Percentiles rank a stretch among this genome's conserved stretches.
Evolutionary conservation across 2,113 vertebrate genomes (phyloP).

Genomic region (Erpornis zantholeuca): DNA sequence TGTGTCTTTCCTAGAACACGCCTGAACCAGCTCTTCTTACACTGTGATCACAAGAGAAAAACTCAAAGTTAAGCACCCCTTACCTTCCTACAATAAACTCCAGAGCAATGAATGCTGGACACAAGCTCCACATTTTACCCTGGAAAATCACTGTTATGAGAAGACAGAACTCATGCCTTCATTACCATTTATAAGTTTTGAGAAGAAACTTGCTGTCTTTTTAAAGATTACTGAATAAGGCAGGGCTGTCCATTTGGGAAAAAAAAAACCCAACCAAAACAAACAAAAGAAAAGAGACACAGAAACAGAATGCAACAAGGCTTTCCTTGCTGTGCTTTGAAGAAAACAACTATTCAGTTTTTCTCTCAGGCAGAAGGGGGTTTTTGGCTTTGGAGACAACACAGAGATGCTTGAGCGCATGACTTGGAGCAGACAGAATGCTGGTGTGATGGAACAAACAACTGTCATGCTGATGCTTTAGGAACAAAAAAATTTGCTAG

Average conservation of each 20-base stretch:
- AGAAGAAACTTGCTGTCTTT: neutral
- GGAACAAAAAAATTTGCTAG: neutral
- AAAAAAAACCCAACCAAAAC: neutral
- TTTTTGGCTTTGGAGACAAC: neutral
- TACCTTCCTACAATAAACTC: neutral
- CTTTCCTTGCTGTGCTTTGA: neutral
- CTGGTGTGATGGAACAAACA: neutral
- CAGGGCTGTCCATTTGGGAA: neutral
- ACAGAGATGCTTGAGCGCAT: neutral
- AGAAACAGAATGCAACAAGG: neutral
- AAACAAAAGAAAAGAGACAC: neutral
- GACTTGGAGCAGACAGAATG: neutral
- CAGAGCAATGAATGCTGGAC: neutral
- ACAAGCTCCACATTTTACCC: neutral
- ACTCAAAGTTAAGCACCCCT: neutral
- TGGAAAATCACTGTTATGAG: neutral
- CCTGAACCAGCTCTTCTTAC: neutral
- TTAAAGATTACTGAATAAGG: neutral
- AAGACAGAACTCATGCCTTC: neutral
- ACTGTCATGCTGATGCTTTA: neutral
- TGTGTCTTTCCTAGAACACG: neutral
- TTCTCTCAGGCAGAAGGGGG: neutral
- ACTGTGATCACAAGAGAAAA: neutral
- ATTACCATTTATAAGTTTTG: neutral
- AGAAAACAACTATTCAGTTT: neutral